Evolutionary conservation across 2,113 vertebrate genomes (phyloP).

Genomic region (Sander lucioperca): DNA sequence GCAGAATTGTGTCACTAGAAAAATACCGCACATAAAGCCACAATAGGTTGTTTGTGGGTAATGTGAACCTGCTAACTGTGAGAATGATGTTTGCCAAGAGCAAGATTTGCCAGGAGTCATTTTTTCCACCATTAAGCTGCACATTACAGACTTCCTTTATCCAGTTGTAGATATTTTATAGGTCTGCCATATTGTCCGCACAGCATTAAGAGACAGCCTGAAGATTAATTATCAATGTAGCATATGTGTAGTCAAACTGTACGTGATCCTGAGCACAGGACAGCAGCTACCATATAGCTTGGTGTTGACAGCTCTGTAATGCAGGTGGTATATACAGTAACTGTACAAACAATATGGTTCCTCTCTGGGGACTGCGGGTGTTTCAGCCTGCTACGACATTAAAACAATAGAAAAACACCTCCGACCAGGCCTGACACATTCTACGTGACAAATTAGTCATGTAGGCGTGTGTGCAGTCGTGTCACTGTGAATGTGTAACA

Average conservation of each 20-base stretch:
- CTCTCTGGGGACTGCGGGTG: constrained; percentile 40
- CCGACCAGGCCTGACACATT: constrained; percentile 32
- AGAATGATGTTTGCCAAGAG: constrained; percentile 23
- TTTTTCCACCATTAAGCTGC: constrained; percentile 47
- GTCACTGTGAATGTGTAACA: constrained; percentile 31
- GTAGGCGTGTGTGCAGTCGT: constrained; percentile 5
- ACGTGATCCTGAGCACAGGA: constrained; percentile 4
- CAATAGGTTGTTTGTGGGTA: constrained; percentile 34
- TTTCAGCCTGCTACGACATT: constrained; percentile 5
- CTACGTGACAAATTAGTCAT: constrained; percentile 53
- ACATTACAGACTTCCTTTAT: constrained; percentile 32
- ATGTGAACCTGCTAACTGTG: constrained; percentile 19
- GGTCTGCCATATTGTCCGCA: background rate
- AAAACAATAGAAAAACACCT: constrained; percentile 51
- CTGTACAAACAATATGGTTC: constrained; percentile 47
- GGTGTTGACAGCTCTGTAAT: constrained; percentile 28
- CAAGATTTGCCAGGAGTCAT: constrained; percentile 25
- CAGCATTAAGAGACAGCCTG: constrained; percentile 22
- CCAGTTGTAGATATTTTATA: constrained; percentile 20
- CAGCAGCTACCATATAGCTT: background rate
- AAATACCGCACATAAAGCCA: background rate
- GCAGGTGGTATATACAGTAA: constrained; percentile 30
- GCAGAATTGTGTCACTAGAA: constrained; percentile 16
- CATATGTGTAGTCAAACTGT: constrained; percentile 8
- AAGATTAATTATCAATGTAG: constrained; percentile 46